Evolutionary conservation across 2,888 invertebrate genomes (phyloP), one percentile per base, ranked within the genome.

Genomic region (Pterobdella sp.): DNA sequence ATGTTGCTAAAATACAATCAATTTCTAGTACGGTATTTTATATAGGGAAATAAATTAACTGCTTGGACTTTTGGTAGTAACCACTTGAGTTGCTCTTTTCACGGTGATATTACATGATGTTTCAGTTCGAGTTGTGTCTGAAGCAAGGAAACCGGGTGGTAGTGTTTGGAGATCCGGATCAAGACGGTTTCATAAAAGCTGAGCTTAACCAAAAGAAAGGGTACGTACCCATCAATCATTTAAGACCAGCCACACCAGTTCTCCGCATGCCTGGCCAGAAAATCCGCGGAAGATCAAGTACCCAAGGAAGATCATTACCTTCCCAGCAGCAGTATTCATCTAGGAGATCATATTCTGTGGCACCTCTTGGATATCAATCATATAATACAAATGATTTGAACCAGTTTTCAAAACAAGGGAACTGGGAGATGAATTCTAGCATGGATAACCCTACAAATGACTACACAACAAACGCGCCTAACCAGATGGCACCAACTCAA

Each of bases 151-250:
- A 97, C 84, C 90, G 94, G 80, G 94, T 99, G 83, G 91, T 91
- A 83, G 93, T 98, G 36, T 95, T 92, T 72, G 98, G 98, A 42
- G 96, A 97, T 69, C 95, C 97, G 93, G 98, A 98, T 84, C 96
- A 96, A 84, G 98, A 98, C 83, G 98, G 98, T 76, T 98, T 98
- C 87, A 98, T 89, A 86, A 91, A 94, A 90, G 98, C 95, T 63
- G 96, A 97, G 85, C 88, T 95, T 77, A 91, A 93, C 78, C 95
- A 95, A 36, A 89, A 90, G n/a, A 88, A 93, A 63, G 98, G 98
- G 31, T 87, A 98, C 78, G 97, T 99, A 76, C 98, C 98, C 49
- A 95, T 95, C 80, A 98, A 99, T 86, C 99, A 97, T 32, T 52
- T 71, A 14, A n/a, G 71, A 35, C 71, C 71, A 4, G 34, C 52